phyloP scores from a whole-genome alignment of 2,797 vertebrate genomes.

The Sphaeramia orbicularis region DNA sequence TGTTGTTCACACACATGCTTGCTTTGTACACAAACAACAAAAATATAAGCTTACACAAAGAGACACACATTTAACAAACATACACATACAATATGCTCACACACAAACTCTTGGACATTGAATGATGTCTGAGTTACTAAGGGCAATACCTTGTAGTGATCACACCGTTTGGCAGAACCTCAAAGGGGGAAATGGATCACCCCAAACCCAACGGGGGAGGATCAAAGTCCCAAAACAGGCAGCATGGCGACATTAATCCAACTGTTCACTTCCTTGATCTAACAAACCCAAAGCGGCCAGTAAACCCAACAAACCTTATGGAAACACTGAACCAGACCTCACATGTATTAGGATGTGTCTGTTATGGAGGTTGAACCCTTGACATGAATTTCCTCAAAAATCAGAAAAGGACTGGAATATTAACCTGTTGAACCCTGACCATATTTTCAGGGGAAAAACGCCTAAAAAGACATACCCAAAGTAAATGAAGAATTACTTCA shows the following conservation, averaged over 20 bases:
- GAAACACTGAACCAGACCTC: conserved; percentile 71
- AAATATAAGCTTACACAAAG: conserved; percentile 42
- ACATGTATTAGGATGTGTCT: conserved; percentile 34
- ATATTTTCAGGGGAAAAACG: no score
- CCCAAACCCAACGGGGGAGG: conserved; percentile 53
- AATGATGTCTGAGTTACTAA: conserved; percentile 45
- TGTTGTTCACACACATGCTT: conserved; percentile 44
- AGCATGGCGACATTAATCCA: conserved; percentile 58
- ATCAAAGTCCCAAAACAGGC: conserved; percentile 70
- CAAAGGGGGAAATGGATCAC: conserved; percentile 76
- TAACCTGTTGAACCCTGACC: no score
- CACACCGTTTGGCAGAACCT: conserved; percentile 75
- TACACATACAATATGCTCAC: conserved; percentile 19
- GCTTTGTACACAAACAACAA: conserved; percentile 58
- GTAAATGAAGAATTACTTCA: no score
- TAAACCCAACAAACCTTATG: conserved; percentile 35
- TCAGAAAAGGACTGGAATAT: no score
- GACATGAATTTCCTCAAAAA: no score
- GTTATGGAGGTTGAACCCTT: conserved; percentile 26
- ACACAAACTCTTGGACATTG: conserved; percentile 34
- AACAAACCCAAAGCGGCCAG: conserved; percentile 36
- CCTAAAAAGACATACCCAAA: no score
- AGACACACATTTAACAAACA: conserved; percentile 31
- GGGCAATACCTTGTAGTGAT: conserved; percentile 39
- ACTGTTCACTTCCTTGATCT: conserved; percentile 65